Base-by-base conservation (phyloP, 1,140 invertebrate species). In the Drosophila tristis region DNA sequence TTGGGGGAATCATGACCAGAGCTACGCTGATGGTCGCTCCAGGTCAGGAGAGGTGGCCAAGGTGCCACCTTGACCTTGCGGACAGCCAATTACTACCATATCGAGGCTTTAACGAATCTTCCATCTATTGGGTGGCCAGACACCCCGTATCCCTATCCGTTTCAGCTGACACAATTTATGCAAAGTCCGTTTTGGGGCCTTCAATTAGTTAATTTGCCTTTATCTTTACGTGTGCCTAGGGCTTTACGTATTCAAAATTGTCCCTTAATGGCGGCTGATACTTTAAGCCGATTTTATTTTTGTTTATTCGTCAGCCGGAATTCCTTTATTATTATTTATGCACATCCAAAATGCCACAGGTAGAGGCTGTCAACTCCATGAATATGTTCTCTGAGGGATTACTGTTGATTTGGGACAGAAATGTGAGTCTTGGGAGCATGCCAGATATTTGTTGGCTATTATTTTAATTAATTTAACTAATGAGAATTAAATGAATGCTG, bases 191-290 rank as follows among this genome's bases (percentile, higher is more conserved):
- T 39, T 86, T 64, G 62, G 64, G 61, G 71, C 54, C 65, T 63
- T 80, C 73, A 80, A 80, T 80, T 80, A 82, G 70, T 68, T 86
- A 72, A 86, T 75, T 82, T 78, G 29, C 48, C 47, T 55, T 60
- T 42, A 71, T 66, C 56, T 49, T 42, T 47, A 51, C 49, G 13
- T 31, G 35, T 51, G 20, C 43, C 8, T 48, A 2, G 47, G 53
- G 45, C 74, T 63, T 74, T 70, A 65, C 63, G 63, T 51, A 70
- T 60, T 80, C 49, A 20, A 57, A 74, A 63, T 66, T 73, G 62
- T 47, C 39, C 66, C 67, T 63, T 79, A 74, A 60, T 79, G 54
- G 31, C 5, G 13, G 20, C 44, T 29, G 54, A 53, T 39, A 53
- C 31, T 47, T 76, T 45, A 74, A 65, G 51, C 56, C 58, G 59